Conservation (phyloP, 2,113 vertebrate species). For the Apeltes quadracus region DNA sequence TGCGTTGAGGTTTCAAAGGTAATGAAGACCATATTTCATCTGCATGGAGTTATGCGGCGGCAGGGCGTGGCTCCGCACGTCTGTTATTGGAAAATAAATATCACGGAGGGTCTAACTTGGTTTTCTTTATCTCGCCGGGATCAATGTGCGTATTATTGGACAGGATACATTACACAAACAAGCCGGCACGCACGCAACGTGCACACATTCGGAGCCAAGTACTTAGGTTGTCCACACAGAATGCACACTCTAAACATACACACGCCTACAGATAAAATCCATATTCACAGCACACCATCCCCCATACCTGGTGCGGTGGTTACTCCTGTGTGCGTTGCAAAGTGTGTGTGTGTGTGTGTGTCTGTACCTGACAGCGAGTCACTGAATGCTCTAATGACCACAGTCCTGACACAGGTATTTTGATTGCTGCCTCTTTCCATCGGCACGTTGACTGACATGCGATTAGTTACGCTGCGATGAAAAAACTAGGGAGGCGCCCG, state of each 20-base stretch:
- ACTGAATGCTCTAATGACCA: conserved; percentile 74
- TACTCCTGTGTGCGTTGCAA: conserved; percentile 20
- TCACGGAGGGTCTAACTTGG: conserved; percentile 73
- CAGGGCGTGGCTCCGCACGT: conserved; percentile 68
- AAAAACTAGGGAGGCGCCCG: conserved; percentile 52
- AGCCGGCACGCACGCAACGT: conserved; percentile 37
- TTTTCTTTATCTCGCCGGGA: conserved; percentile 73
- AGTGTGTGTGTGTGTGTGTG: conserved; percentile 32
- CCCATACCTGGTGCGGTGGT: conserved; percentile 46
- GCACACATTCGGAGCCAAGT: conserved; percentile 32
- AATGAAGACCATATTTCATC: conserved; percentile 80
- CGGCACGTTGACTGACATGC: conserved; percentile 72
- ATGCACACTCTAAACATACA: conserved; percentile 33
- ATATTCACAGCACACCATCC: conserved; percentile 64
- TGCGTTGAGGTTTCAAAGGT: conserved; percentile 65
- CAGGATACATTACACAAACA: conserved; percentile 69
- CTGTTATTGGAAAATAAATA: conserved; percentile 77
- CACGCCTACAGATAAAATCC: conserved; percentile 32
- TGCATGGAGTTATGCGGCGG: conserved; percentile 68
- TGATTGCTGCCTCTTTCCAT: conserved; percentile 77
- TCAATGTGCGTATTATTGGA: conserved; percentile 73
- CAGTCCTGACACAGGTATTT: conserved; percentile 76
- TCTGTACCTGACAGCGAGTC: conserved; percentile 45
- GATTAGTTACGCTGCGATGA: conserved; percentile 70
- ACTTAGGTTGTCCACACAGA: conserved; percentile 26